Evolutionary conservation across 2,888 invertebrate species (phyloP).

Genomic region (Teleogryllus oceanicus): DNA sequence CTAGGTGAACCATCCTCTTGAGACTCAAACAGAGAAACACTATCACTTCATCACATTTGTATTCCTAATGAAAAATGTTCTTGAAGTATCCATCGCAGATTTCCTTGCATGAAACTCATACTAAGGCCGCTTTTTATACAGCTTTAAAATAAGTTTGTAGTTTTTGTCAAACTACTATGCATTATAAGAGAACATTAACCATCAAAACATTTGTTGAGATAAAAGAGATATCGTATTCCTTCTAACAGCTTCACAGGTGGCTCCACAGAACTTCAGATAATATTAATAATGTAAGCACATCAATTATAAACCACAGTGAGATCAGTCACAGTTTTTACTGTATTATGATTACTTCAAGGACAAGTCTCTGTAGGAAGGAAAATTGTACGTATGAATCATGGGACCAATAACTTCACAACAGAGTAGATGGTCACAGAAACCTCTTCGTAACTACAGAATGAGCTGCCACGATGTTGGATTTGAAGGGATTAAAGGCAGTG

Average conservation of each 20-base stretch:
- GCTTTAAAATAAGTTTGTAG: conserved; percentile 23
- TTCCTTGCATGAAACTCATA: conserved; percentile 28
- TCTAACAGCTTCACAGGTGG: no score
- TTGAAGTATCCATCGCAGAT: conserved; percentile 25
- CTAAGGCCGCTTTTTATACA: conserved; percentile 36
- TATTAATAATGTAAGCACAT: not conserved
- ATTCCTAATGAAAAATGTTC: conserved; percentile 26
- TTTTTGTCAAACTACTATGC: no score
- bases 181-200: no score
- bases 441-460: not conserved
- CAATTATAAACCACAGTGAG: not conserved
- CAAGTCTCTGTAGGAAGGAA: not conserved
- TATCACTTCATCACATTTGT: not conserved
- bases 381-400: conserved; percentile 1
- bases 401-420: not conserved
- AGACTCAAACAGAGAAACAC: not conserved
- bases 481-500: conserved; percentile 4
- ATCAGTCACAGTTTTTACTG: not conserved
- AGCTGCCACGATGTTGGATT: not conserved
- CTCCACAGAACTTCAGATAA: not conserved
- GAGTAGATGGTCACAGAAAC: not conserved
- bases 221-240: no score
- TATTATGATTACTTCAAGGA: conserved; percentile 4
- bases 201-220: no score
- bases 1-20: conserved; percentile 21